Conservation (phyloP, 2,797 vertebrate genomes). For the Danio aesculapii region DNA sequence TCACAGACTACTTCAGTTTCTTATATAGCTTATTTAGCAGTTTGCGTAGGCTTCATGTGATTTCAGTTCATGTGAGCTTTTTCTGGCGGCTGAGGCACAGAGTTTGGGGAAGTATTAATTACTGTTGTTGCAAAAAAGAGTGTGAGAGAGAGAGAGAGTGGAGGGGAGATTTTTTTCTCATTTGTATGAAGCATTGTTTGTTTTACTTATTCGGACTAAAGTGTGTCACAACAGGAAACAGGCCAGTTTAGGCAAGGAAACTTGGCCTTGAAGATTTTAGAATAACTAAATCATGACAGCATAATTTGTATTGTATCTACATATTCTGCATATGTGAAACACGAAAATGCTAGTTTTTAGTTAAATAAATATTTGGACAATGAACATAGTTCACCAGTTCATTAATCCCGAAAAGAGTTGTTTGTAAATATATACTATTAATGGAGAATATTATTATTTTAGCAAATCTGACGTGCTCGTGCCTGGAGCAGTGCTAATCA, state of each 20-base stretch:
- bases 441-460: too few relatives aligned
- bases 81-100: not conserved
- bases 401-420: too few relatives aligned
- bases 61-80: not conserved
- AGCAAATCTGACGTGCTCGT: too few relatives aligned
- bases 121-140: not conserved
- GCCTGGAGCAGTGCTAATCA: too few relatives aligned
- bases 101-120: not conserved
- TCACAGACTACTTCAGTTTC: too few relatives aligned
- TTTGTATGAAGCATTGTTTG: conserved; percentile 8
- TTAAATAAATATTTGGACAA: too few relatives aligned
- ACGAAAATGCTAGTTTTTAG: too few relatives aligned
- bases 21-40: too few relatives aligned
- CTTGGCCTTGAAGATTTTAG: not conserved
- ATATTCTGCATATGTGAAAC: too few relatives aligned
- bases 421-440: too few relatives aligned
- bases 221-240: not conserved
- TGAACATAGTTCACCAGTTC: too few relatives aligned
- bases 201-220: not conserved
- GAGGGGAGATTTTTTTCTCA: not conserved
- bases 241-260: not conserved
- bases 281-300: not conserved
- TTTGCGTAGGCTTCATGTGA: not conserved
- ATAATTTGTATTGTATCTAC: not conserved
- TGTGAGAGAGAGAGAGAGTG: too few relatives aligned